These are phyloP conservation scores for Sebastes matsubarae DNA, from an alignment of 2,797 vertebrate species.

Conservation along the genomic window DNA sequence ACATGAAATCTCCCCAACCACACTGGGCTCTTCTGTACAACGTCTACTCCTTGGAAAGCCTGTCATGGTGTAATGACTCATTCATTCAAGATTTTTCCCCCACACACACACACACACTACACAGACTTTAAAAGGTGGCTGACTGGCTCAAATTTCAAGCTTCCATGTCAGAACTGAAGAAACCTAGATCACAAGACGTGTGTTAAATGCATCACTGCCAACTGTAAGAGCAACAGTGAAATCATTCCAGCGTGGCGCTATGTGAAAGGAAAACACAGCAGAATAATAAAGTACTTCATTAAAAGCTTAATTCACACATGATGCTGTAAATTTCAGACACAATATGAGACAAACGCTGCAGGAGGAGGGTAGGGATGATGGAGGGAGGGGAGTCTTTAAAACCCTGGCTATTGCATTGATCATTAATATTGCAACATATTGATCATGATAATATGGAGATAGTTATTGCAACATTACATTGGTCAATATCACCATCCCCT, in stretches of 20 bases:
- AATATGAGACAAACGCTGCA: not conserved
- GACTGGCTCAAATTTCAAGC: not conserved
- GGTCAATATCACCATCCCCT: not conserved
- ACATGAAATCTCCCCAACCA: not conserved
- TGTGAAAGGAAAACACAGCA: not conserved
- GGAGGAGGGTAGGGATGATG: not conserved
- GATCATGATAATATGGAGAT: not conserved
- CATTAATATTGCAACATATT: constrained; percentile 3
- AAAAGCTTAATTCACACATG: not conserved
- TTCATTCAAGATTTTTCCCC: not conserved
- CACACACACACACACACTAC: not conserved
- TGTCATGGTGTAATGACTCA: not conserved
- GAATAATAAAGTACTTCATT: not conserved
- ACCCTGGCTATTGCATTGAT: not conserved
- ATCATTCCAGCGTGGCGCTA: not conserved
- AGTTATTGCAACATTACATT: not conserved
- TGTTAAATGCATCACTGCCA: not conserved
- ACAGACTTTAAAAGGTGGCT: not conserved
- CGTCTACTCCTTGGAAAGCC: not conserved
- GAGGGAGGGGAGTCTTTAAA: not conserved
- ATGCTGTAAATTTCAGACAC: not conserved
- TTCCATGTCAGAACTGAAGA: not conserved
- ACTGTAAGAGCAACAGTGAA: not conserved
- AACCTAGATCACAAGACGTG: not conserved
- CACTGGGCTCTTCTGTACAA: not conserved